Conservation (phyloP, 2,113 vertebrate genomes). For the Hydrochoerus hydrochaeris region DNA sequence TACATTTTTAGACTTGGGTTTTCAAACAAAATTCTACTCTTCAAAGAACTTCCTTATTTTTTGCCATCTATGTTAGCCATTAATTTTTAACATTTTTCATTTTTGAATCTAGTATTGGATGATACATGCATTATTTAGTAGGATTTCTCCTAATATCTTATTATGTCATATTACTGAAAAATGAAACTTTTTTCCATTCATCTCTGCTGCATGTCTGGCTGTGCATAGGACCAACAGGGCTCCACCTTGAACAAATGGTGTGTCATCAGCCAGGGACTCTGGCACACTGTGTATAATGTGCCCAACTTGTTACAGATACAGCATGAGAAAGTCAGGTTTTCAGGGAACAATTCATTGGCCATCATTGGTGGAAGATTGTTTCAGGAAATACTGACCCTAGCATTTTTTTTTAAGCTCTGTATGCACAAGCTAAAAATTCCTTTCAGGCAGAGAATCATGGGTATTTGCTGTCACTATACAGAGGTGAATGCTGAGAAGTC, state of each 20-base stretch:
- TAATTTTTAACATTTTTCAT: background rate
- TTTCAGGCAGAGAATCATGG: background rate
- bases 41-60: background rate
- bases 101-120: background rate
- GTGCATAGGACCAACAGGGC: background rate
- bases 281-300: background rate
- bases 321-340: background rate
- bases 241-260: background rate
- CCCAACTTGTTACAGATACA: background rate
- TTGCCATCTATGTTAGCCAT: background rate
- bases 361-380: background rate
- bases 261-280: background rate
- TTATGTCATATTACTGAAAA: background rate
- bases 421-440: background rate
- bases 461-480: background rate
- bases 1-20: background rate
- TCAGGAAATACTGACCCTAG: background rate
- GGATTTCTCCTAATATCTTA: constrained; percentile 16
- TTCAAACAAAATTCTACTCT: background rate
- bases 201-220: background rate
- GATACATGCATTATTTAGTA: background rate
- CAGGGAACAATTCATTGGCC: background rate
- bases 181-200: background rate
- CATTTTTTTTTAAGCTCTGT: background rate
- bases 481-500: background rate